Base-by-base conservation (phyloP, 2,113 vertebrate genomes). In the Mellivora capensis region DNA sequence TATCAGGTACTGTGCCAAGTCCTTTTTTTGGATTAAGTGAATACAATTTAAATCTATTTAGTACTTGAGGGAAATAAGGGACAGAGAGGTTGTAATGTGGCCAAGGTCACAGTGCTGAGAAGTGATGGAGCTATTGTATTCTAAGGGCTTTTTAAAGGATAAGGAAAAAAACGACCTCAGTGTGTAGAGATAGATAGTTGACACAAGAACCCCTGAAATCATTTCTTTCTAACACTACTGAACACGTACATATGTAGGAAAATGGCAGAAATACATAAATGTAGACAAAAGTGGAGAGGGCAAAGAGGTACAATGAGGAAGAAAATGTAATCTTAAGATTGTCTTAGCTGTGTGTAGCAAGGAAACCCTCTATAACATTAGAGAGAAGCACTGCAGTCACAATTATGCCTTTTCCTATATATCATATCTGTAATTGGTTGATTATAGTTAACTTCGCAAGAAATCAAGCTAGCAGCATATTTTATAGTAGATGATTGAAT, bases 381-480 rank as follows among this genome's bases (percentile, higher is more conserved):
- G n/a, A 13, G 64, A 87, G 34, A 94, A 87, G 74, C 47, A 64
- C 27, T 42, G 2, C n/a, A 90, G 44, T 87, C 12, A 96, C 87
- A 90, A 83, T 42, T 87, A 11, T 94, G 25, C n/a, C 47, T 93
- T 96, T 83, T 82, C 39, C 42, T 92, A 49, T 10, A 29, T 87
- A 84, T n/a, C 17, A 14, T 37, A 37, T 81, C 64, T 95, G 4
- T 83, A 72, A 90, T 47, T 79, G 62, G 17, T 87, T 25, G 52
- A 74, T 67, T 90, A 82, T 87, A 87, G 72, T 93, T 95, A 90
- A 64, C 37, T 80, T 76, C 64, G 80, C 21, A 95, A 81, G 17
- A 95, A 96, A 74, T 80, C 74, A 83, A 79, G 21, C 91, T 80
- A 86, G 23, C 52, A 91, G 54, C 39, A 57, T 71, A 91, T 87